These are phyloP conservation scores for Rhagonycha fulva DNA, from an alignment of 2,888 invertebrate genomes.

Conservation along the genomic window DNA sequence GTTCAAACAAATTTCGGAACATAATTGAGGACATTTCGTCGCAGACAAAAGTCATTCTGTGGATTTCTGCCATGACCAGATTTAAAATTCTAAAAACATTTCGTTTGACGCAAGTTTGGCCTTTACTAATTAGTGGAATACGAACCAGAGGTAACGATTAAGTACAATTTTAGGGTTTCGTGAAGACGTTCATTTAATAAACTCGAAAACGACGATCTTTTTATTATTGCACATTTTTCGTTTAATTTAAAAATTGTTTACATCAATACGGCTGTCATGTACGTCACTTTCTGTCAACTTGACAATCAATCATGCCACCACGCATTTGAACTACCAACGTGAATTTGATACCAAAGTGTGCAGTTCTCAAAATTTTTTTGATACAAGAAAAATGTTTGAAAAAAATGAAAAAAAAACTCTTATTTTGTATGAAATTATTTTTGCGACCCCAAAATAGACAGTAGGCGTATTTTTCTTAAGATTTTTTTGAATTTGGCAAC, in stretches of 20 bases:
- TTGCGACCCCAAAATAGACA: no score
- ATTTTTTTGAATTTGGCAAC: no score
- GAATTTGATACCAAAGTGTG: background rate
- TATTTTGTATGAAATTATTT: no score
- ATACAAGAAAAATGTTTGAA: no score
- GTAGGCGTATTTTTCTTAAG: no score
- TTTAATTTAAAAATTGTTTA: background rate
- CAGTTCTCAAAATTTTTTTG: background rate
- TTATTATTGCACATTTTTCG: background rate
- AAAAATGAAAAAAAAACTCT: no score
- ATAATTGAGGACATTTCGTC: slow-evolving; percentile 49
- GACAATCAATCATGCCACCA: background rate
- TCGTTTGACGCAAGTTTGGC: background rate
- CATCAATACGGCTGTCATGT: background rate
- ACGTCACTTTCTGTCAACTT: background rate
- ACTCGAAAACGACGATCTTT: background rate
- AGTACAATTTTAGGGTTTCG: background rate
- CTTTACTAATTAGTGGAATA: background rate
- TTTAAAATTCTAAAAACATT: background rate
- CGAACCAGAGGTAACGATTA: background rate
- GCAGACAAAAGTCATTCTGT: slow-evolving; percentile 52
- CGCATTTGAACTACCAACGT: background rate
- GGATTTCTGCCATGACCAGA: slow-evolving; percentile 45
- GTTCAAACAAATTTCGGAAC: slow-evolving; percentile 54
- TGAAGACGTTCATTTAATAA: background rate